Evolutionary conservation across 2,797 vertebrate species (phyloP).

Genomic region (Scomberomorus guttatus): DNA sequence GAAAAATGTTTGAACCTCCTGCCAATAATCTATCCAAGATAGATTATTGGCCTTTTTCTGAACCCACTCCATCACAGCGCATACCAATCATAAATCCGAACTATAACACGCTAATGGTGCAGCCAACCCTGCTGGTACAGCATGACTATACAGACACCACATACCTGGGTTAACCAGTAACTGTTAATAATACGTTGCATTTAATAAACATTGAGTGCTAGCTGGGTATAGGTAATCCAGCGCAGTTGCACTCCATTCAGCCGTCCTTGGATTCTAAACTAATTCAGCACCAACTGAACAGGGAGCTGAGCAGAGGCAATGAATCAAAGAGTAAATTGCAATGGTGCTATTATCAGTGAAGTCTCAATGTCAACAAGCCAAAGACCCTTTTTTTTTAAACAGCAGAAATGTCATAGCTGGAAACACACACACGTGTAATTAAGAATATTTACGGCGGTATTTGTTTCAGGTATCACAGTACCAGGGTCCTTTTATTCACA

Average conservation of each 20-base stretch:
- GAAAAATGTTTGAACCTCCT: neutral
- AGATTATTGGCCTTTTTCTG: too few species aligned
- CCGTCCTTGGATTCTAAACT: neutral
- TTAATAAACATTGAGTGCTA: conserved; percentile 16
- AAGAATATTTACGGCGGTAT: too few species aligned
- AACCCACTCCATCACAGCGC: conserved; percentile 1
- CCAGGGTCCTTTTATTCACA: too few species aligned
- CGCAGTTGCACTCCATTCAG: conserved; percentile 12
- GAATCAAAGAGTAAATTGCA: neutral
- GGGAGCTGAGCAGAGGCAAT: conserved; percentile 5
- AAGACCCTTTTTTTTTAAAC: neutral
- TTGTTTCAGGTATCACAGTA: too few species aligned
- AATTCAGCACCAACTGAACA: neutral
- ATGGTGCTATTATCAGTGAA: neutral
- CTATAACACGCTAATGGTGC: neutral
- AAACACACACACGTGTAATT: too few species aligned
- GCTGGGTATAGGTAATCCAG: conserved; percentile 6
- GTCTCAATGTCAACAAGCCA: neutral
- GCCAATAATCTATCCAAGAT: neutral
- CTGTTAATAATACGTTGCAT: conserved; percentile 31
- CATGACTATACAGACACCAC: neutral
- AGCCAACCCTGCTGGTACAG: neutral
- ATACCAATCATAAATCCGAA: neutral
- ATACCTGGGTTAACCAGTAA: neutral
- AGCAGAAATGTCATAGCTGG: too few species aligned